Evolutionary conservation across 2,888 invertebrate species (phyloP), one percentile per base, ranked within the genome.

Genomic region (Ethmia dodecea): DNA sequence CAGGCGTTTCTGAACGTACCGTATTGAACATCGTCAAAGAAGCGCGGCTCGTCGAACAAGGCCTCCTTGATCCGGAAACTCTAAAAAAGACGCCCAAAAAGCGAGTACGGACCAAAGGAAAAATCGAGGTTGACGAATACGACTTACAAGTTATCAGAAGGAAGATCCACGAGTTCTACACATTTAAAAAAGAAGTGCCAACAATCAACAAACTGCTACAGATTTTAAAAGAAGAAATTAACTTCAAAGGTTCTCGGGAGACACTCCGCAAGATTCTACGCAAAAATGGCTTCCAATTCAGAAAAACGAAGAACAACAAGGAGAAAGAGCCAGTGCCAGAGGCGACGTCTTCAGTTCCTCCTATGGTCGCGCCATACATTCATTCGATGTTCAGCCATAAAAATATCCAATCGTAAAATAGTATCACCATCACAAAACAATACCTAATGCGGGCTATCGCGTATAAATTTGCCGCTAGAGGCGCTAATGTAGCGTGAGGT

Each of bases 121-220:
- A 76, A 48, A 84, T 84, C 37, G 84, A 84, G 55, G 79, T 84
- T 0, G 83, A 78, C 26, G 83, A 84, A 43, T 83, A 75, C 46
- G 83, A 84, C 40, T 54, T 84, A 15, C 79, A 80, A 63, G 80
- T 84, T 0, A 84, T 84, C 11, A 52, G 80, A 24, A 57, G 81
- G 31, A 83, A 83, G 47, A 81, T 84, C 16, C 83, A 84, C n/a
- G 84, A 84, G 45, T 84, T 84, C 49, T 84, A 84, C 41, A 68
- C 84, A 6, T 84, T 73, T 40, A 84, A 84, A 42, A 84, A 84
- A 55, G 84, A 84, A 56, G 84, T 84, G 2, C 84, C 84, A 0
- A 84, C 84, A 2, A 83, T 83, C 11, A 83, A 84, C 37, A 84
- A 84, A 43, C 56, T 84, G 0, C 53, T 84, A 9, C 79, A 84